A percentile compares a stretch with the other conserved stretches of the same genome.
Evolutionary conservation across 1,140 invertebrate genomes (phyloP).

Genomic region (Drosophila teissieri): DNA sequence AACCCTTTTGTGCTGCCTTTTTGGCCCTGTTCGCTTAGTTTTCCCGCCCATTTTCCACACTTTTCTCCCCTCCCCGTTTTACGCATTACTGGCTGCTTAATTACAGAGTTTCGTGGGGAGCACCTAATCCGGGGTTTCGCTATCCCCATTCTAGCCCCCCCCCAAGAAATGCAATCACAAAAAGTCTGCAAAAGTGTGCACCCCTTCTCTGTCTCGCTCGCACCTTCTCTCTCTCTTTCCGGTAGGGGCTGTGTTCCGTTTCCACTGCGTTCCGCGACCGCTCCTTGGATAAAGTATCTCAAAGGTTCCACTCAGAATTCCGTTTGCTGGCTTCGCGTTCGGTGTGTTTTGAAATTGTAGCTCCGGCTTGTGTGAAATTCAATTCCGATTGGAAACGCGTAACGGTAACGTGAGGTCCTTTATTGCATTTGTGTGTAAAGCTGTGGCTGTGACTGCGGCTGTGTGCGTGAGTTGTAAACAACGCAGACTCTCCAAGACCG

Average conservation of each 20-base stretch:
- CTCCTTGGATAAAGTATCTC: slow-evolving; percentile 45
- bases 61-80: slow-evolving; percentile 9
- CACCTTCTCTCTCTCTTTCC: not conserved
- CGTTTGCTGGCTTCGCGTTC: slow-evolving; percentile 73
- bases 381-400: slow-evolving; percentile 59
- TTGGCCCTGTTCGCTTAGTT: not conserved
- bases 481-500: slow-evolving; percentile 63
- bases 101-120: slow-evolving; percentile 55
- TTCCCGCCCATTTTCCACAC: slow-evolving; percentile 9
- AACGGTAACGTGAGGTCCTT: slow-evolving; percentile 25
- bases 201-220: not conserved
- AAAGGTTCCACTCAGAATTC: slow-evolving; percentile 68
- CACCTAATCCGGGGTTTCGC: slow-evolving; percentile 28
- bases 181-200: slow-evolving; percentile 22
- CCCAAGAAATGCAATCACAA: slow-evolving; percentile 35
- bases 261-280: slow-evolving; percentile 52
- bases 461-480: slow-evolving; percentile 44
- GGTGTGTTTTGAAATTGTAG: slow-evolving; percentile 45
- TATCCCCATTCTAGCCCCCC: not conserved
- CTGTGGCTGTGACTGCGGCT: slow-evolving; percentile 7
- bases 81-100: slow-evolving; percentile 57
- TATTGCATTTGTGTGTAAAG: slow-evolving; percentile 5
- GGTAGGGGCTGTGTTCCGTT: slow-evolving; percentile 42
- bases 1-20: slow-evolving; percentile 8
- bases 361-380: slow-evolving; percentile 19